A percentile compares a stretch with the other conserved stretches of the same genome.
phyloP scores from a whole-genome alignment of 1,140 invertebrate genomes.

The Leptinotarsa undecemlineata region DNA sequence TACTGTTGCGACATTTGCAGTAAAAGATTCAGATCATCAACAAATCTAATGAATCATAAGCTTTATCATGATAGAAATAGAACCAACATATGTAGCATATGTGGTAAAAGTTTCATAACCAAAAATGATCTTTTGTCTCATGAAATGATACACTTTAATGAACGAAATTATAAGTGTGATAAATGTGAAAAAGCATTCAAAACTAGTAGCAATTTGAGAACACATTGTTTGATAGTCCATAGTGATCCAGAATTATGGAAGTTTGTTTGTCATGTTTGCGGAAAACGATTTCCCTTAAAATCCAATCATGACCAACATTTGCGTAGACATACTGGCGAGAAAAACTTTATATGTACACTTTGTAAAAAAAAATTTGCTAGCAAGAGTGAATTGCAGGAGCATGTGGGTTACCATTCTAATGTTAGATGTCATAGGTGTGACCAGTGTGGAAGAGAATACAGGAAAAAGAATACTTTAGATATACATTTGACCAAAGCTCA shows the following conservation, averaged over 20 bases:
- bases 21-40: constrained; percentile 38
- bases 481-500: constrained; percentile 45
- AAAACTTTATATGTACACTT: constrained; percentile 72
- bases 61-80: constrained; percentile 42
- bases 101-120: constrained; percentile 64
- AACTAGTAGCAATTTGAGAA: constrained; percentile 42
- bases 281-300: constrained; percentile 43
- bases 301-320: constrained; percentile 63
- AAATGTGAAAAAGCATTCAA: constrained; percentile 66
- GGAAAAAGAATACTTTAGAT: constrained; percentile 37
- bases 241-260: constrained; percentile 46
- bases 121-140: constrained; percentile 59
- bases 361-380: constrained; percentile 72
- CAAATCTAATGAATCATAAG: constrained; percentile 43
- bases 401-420: constrained; percentile 45
- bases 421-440: constrained; percentile 42
- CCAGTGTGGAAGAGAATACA: constrained; percentile 48
- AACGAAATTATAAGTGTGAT: constrained; percentile 71
- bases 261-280: constrained; percentile 42
- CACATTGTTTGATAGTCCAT: constrained; percentile 45
- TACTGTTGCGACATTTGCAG: constrained; percentile 39
- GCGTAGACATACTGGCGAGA: constrained; percentile 70
- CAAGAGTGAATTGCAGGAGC: constrained; percentile 43
- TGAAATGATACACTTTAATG: constrained; percentile 64
- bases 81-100: constrained; percentile 57